Percentiles rank a stretch among this genome's conserved stretches.
phyloP scores from a whole-genome alignment of 2,797 vertebrate species.

The Linurgus olivaceus region DNA sequence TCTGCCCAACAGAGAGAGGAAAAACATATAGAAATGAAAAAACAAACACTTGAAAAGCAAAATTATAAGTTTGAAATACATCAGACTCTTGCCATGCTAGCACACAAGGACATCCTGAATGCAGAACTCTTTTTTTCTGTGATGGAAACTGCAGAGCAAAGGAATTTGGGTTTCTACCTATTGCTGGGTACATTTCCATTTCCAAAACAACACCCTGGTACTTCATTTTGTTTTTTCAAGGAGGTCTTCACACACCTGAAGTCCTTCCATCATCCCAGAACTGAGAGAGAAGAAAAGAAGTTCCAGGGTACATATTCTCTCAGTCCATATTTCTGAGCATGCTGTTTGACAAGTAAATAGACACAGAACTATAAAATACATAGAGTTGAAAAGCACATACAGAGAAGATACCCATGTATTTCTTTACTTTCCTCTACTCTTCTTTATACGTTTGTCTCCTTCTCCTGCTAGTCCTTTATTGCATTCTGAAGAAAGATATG shows the following conservation, averaged over 20 bases:
- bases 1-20: not conserved
- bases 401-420: not conserved
- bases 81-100: not conserved
- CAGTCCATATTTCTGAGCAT: not conserved
- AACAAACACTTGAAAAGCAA: not conserved
- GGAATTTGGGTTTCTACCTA: not conserved
- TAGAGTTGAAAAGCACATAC: not conserved
- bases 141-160: not conserved
- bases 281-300: not conserved
- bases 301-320: not conserved
- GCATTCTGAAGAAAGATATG: not conserved
- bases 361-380: not conserved
- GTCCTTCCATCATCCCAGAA: not conserved
- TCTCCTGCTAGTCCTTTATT: not conserved
- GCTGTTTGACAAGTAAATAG: not conserved
- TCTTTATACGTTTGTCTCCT: not conserved
- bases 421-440: not conserved
- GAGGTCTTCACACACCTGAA: not conserved
- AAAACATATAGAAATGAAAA: not conserved
- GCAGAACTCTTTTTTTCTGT: not conserved
- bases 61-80: not conserved
- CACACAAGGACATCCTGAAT: not conserved
- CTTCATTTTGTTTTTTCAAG: not conserved
- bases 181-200: conserved; percentile 6
- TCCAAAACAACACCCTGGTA: not conserved